These are phyloP conservation scores for Gymnogyps californianus DNA, from an alignment of 2,113 vertebrate genomes.

Conservation along the genomic window DNA sequence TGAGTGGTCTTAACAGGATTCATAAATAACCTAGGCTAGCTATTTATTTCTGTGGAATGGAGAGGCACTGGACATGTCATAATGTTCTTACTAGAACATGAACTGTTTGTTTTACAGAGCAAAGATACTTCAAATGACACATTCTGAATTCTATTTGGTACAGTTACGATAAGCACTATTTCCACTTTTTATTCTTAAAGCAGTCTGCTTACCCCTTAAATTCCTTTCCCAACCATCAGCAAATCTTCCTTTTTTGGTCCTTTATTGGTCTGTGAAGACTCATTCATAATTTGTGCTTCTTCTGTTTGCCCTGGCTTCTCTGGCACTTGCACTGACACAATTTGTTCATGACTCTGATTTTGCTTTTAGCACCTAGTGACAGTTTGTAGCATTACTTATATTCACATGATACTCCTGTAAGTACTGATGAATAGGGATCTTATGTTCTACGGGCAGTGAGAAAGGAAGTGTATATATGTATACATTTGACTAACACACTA, in stretches of 20 bases:
- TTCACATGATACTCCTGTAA: neutral
- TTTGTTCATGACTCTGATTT: neutral
- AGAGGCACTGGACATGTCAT: too few species aligned
- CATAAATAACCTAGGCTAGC: neutral
- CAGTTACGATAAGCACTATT: neutral
- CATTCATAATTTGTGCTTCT: neutral
- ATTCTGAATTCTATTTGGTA: neutral
- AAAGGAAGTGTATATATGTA: neutral
- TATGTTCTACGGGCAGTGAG: neutral
- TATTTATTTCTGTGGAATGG: neutral
- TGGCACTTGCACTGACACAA: neutral
- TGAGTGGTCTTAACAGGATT: neutral
- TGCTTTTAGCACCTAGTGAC: neutral
- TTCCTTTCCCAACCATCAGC: neutral
- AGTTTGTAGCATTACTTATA: neutral
- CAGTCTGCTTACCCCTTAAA: neutral
- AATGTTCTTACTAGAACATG: neutral
- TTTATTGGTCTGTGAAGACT: neutral
- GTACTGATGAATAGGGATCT: neutral
- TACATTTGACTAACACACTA: neutral
- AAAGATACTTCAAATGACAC: neutral
- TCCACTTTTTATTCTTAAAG: neutral
- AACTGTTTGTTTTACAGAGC: neutral
- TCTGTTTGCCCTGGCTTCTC: neutral
- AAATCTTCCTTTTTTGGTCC: neutral